phyloP scores from a whole-genome alignment of 2,888 invertebrate species.

The Drosophila mulleri region DNA sequence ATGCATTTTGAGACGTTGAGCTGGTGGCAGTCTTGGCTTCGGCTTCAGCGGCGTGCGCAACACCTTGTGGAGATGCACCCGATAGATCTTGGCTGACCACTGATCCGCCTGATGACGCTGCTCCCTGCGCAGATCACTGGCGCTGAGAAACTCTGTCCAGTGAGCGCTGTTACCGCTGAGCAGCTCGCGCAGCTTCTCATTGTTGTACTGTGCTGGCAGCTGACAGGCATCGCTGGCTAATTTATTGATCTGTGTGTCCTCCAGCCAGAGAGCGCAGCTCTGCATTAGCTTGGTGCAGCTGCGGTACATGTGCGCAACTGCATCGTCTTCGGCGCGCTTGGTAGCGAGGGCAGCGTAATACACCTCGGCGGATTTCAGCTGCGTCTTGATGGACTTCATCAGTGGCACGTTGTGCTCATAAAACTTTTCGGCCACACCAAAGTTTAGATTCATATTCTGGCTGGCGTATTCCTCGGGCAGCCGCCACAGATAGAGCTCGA shows the following conservation, averaged over 20 bases:
- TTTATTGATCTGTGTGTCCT: slow-evolving; percentile 91
- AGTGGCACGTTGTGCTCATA: slow-evolving; percentile 90
- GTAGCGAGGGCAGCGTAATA: slow-evolving; percentile 86
- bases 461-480: slow-evolving; percentile 85
- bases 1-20: slow-evolving; percentile 87
- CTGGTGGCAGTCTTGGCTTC: slow-evolving; percentile 84
- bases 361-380: slow-evolving; percentile 88
- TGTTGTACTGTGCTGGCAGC: slow-evolving; percentile 90
- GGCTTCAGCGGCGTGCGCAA: slow-evolving; percentile 68
- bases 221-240: slow-evolving; percentile 83
- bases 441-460: slow-evolving; percentile 71
- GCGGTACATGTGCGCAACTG: slow-evolving; percentile 80
- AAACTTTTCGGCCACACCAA: slow-evolving; percentile 90
- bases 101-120: slow-evolving; percentile 86
- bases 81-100: slow-evolving; percentile 87
- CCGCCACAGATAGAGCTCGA: slow-evolving; percentile 89
- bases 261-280: slow-evolving; percentile 91
- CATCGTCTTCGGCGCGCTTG: slow-evolving; percentile 83
- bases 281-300: slow-evolving; percentile 86
- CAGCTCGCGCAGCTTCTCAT: slow-evolving; percentile 87
- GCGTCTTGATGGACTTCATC: slow-evolving; percentile 89
- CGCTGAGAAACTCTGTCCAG: slow-evolving; percentile 89
- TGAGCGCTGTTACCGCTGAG: slow-evolving; percentile 87
- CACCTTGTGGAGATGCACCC: slow-evolving; percentile 74
- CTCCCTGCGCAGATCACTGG: slow-evolving; percentile 86